These are phyloP conservation scores for Calameuta pallipes DNA, from an alignment of 2,888 invertebrate genomes.

Conservation along the genomic window DNA sequence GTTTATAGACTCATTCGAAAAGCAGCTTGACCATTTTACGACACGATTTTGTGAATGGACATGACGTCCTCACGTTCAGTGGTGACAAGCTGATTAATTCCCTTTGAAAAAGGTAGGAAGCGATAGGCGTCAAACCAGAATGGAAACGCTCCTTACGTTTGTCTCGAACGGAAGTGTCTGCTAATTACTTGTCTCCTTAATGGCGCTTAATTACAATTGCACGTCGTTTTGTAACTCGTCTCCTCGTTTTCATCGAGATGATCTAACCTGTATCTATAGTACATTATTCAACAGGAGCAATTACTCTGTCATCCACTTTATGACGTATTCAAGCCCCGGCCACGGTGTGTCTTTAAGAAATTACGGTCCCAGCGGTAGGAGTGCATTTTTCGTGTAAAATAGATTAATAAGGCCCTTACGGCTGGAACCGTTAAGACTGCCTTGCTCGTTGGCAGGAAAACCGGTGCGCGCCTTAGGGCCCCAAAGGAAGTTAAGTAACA, in stretches of 20 bases:
- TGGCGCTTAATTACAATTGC: slow-evolving; percentile 25
- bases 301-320: background rate
- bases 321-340: background rate
- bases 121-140: background rate
- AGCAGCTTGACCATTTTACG: background rate
- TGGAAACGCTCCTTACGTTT: background rate
- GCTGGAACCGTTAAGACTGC: background rate
- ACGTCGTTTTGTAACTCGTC: slow-evolving; percentile 11
- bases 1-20: background rate
- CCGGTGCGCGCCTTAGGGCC: slow-evolving; percentile 26
- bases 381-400: background rate
- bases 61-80: background rate
- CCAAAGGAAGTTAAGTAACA: slow-evolving; percentile 50
- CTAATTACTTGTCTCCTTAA: slow-evolving; percentile 31
- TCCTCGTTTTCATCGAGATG: background rate
- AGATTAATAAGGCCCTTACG: background rate
- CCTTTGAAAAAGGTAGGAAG: background rate
- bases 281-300: background rate
- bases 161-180: background rate
- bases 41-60: background rate
- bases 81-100: background rate
- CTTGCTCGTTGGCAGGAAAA: slow-evolving; percentile 3
- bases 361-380: background rate
- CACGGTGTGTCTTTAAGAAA: background rate
- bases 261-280: background rate